Evolutionary conservation across 2,888 invertebrate genomes (phyloP).

Genomic region (Diarsia dahlii): DNA sequence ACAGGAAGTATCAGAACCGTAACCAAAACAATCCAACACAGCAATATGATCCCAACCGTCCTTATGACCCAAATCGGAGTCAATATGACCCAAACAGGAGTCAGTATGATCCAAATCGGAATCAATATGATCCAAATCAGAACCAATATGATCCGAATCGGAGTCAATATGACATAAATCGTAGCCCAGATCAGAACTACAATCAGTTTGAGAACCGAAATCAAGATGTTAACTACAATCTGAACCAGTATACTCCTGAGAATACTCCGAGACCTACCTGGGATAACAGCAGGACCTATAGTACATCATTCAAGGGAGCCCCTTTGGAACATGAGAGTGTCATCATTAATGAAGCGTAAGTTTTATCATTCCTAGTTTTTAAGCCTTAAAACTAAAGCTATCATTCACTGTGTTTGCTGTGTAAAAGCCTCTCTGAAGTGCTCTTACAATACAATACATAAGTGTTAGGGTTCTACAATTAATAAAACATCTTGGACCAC

Average conservation of each 20-base stretch:
- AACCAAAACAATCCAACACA: slow-evolving; percentile 75
- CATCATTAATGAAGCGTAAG: slow-evolving; percentile 91
- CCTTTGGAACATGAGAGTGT: slow-evolving; percentile 87
- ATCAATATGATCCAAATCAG: slow-evolving; percentile 53
- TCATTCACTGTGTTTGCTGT: neutral
- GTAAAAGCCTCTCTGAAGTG: neutral
- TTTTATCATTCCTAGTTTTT: slow-evolving; percentile 44
- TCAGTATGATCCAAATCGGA: slow-evolving; percentile 50
- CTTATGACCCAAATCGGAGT: slow-evolving; percentile 64
- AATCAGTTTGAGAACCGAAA: slow-evolving; percentile 75
- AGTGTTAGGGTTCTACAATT: neutral
- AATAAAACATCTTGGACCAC: neutral
- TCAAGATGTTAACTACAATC: slow-evolving; percentile 71
- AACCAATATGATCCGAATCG: slow-evolving; percentile 45
- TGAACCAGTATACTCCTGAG: slow-evolving; percentile 75
- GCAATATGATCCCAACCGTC: slow-evolving; percentile 55
- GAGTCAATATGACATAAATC: slow-evolving; percentile 47
- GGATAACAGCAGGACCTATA: slow-evolving; percentile 78
- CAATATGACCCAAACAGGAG: slow-evolving; percentile 74
- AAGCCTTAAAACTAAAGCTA: neutral
- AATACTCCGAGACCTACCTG: slow-evolving; percentile 79
- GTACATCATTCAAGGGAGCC: slow-evolving; percentile 75
- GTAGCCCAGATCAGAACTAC: slow-evolving; percentile 58
- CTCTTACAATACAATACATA: neutral
- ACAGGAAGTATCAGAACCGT: slow-evolving; percentile 73